Percentiles rank a stretch among this genome's conserved stretches.
Evolutionary conservation across 1,140 invertebrate genomes (phyloP).

Genomic region (Philopotamus ludificatus): DNA sequence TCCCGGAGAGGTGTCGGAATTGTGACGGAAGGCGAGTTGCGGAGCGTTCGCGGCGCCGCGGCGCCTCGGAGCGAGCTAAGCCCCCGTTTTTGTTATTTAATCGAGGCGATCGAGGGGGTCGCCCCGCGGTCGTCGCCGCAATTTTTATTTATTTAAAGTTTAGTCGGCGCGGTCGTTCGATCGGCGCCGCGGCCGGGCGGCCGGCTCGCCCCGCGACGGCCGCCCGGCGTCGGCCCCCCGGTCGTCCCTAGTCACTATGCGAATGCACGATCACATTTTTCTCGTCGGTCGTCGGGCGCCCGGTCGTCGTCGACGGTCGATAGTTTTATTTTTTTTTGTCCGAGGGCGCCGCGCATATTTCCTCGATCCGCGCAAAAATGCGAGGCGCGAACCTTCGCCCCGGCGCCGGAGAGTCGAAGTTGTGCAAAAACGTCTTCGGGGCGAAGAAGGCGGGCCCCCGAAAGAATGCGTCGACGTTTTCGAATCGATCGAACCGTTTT

Average conservation of each 20-base stretch:
- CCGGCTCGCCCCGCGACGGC: neutral
- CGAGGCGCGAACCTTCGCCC: neutral
- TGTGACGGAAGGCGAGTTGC: too few species aligned
- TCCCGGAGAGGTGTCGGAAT: slow-evolving; percentile 31
- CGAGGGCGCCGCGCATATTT: neutral
- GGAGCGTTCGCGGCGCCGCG: slow-evolving; percentile 20
- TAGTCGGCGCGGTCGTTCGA: neutral
- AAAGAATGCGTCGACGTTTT: too few species aligned
- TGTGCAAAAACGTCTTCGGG: neutral
- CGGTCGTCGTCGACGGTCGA: neutral
- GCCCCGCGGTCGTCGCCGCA: neutral
- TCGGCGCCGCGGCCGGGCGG: too few species aligned
- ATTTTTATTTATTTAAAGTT: neutral
- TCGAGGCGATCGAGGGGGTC: too few species aligned
- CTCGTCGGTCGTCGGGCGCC: too few species aligned
- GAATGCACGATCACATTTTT: neutral
- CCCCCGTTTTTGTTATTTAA: too few species aligned
- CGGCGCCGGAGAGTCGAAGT: neutral
- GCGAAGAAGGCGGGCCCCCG: neutral
- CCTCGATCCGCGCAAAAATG: neutral
- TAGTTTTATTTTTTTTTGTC: slow-evolving; percentile 4
- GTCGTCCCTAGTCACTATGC: neutral
- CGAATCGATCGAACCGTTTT: neutral
- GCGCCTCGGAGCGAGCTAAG: slow-evolving; percentile 30
- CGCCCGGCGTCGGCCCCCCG: too few species aligned